Evolutionary conservation across 2,888 invertebrate species (phyloP).

Genomic region (Exocentrus adspersus): DNA sequence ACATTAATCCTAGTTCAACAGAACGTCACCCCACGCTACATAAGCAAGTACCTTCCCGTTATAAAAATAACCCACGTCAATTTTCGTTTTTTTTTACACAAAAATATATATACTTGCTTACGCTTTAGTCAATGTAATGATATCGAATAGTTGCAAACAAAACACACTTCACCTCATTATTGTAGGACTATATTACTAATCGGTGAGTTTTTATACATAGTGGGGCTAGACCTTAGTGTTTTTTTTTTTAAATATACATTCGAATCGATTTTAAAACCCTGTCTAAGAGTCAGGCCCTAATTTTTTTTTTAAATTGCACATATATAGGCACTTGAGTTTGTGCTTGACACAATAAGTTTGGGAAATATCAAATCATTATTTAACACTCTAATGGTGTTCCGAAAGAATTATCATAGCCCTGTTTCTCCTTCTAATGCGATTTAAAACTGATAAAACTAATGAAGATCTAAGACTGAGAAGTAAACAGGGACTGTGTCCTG

Average conservation of each 20-base stretch:
- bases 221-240: conserved; percentile 55
- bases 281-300: conserved; percentile 63
- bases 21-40: conserved; percentile 39
- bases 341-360: conserved; percentile 48
- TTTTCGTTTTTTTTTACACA: neutral
- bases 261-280: conserved; percentile 57
- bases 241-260: conserved; percentile 50
- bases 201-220: conserved; percentile 59
- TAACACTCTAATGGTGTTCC: conserved; percentile 22
- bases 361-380: conserved; percentile 34
- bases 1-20: conserved; percentile 46
- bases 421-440: conserved; percentile 5
- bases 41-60: conserved; percentile 30
- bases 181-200: conserved; percentile 54
- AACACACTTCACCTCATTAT: conserved; percentile 56
- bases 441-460: neutral
- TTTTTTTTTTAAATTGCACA: conserved; percentile 61
- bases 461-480: conserved; percentile 9
- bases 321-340: conserved; percentile 63
- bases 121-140: conserved; percentile 41
- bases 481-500: conserved; percentile 29
- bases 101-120: conserved; percentile 40
- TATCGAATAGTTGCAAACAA: conserved; percentile 53
- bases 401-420: conserved; percentile 21
- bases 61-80: conserved; percentile 30